Percentiles rank a stretch among this genome's conserved stretches.
Evolutionary conservation across 2,888 invertebrate genomes (phyloP).

Genomic region (Drosophila sordidula): DNA sequence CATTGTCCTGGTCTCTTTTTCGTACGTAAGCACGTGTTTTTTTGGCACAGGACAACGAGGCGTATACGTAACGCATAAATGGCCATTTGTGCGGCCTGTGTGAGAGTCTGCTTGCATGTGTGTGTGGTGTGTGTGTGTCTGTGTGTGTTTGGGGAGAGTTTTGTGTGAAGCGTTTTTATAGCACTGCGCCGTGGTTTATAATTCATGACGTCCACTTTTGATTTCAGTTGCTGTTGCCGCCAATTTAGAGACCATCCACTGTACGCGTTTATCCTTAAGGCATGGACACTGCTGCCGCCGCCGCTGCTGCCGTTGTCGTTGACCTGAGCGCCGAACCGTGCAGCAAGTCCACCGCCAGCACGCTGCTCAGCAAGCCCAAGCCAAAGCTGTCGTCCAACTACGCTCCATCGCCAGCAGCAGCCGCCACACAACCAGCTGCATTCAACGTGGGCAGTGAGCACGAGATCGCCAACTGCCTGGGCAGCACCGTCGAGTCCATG

Average conservation of each 20-base stretch:
- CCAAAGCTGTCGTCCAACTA: conserved; percentile 37
- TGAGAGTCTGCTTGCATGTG: not conserved
- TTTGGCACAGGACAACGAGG: conserved; percentile 58
- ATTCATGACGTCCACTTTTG: conserved; percentile 58
- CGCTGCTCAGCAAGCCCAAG: conserved; percentile 45
- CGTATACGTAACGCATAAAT: conserved; percentile 67
- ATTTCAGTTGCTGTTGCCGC: conserved; percentile 60
- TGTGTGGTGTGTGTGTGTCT: conserved; percentile 2
- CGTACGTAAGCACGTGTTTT: conserved; percentile 72
- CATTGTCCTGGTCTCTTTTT: conserved; percentile 78
- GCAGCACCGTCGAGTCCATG: conserved; percentile 81
- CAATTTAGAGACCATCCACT: conserved; percentile 34
- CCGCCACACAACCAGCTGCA: conserved; percentile 27
- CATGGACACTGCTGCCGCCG: conserved; percentile 74
- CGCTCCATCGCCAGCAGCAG: conserved; percentile 48
- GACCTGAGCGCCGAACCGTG: conserved; percentile 62
- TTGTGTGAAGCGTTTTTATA: conserved; percentile 33
- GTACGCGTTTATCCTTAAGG: conserved; percentile 35
- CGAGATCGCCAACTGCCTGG: conserved; percentile 61
- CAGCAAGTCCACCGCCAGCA: conserved; percentile 46
- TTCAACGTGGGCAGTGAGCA: conserved; percentile 23
- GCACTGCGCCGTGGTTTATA: conserved; percentile 50
- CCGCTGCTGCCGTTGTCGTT: conserved; percentile 72
- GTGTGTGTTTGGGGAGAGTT: not conserved
- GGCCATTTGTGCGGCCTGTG: conserved; percentile 28